A percentile compares a stretch with the other conserved stretches of the same genome.
phyloP scores from a whole-genome alignment of 1,140 invertebrate genomes.

The Pseudomyrmex concolor region DNA sequence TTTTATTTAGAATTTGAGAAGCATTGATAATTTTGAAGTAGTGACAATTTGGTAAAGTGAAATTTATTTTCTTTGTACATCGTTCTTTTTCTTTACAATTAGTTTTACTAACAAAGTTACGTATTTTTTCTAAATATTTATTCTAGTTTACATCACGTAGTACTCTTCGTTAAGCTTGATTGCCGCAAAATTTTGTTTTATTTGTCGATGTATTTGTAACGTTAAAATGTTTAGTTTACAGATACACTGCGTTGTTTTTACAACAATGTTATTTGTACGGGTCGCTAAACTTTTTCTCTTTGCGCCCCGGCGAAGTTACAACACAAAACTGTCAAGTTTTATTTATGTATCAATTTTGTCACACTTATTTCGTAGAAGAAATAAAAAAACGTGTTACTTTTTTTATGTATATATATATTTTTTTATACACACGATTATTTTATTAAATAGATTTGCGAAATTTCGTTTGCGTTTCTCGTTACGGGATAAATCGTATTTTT shows the following conservation, averaged over 20 bases:
- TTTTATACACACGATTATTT: neutral
- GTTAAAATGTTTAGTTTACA: constrained; percentile 24
- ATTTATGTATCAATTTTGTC: neutral
- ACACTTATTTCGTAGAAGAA: neutral
- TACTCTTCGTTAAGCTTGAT: constrained; percentile 33
- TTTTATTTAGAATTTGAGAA: neutral
- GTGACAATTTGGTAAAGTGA: too few relatives aligned
- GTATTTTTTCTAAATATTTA: constrained; percentile 17
- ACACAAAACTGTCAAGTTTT: neutral
- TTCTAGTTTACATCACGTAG: constrained; percentile 17
- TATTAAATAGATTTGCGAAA: neutral
- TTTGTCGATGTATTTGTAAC: neutral
- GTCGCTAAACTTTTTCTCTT: constrained; percentile 8
- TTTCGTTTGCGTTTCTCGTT: constrained; percentile 1
- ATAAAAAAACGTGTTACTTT: neutral
- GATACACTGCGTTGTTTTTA: neutral
- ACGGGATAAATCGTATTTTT: neutral
- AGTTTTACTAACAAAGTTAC: neutral
- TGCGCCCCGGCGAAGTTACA: neutral
- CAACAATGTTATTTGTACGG: constrained; percentile 17
- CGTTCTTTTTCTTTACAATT: neutral
- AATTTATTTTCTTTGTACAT: neutral
- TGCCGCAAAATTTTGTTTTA: constrained; percentile 3
- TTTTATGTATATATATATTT: too few relatives aligned
- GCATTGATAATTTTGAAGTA: too few relatives aligned